A percentile compares a stretch with the other conserved stretches of the same genome.
phyloP scores from a whole-genome alignment of 2,888 invertebrate species.

The Eremobia ochroleuca region DNA sequence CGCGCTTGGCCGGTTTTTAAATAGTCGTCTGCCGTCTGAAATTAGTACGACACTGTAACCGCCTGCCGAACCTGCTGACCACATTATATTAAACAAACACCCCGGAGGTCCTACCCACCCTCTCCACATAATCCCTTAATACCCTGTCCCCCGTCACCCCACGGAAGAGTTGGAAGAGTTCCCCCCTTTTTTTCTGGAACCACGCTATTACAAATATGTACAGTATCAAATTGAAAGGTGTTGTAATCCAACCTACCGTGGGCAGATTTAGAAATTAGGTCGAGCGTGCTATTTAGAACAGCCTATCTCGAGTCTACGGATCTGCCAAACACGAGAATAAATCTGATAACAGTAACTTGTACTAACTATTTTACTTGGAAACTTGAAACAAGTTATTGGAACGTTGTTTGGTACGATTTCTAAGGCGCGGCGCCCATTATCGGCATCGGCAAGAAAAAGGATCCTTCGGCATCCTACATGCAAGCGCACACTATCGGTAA shows the following conservation, averaged over 20 bases:
- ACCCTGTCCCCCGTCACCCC: conserved; percentile 10
- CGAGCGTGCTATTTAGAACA: conserved; percentile 68
- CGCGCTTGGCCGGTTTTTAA: no score
- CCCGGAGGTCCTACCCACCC: conserved; percentile 24
- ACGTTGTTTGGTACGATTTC: conserved; percentile 46
- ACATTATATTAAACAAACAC: conserved; percentile 46
- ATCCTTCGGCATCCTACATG: no score
- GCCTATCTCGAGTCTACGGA: conserved; percentile 56
- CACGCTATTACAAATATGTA: conserved; percentile 52
- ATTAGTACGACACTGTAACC: conserved; percentile 23
- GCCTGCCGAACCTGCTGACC: conserved; percentile 22
- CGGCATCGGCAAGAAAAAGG: no score
- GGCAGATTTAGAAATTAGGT: conserved; percentile 75
- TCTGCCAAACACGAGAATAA: conserved; percentile 62
- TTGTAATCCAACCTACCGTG: conserved; percentile 65
- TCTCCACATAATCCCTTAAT: conserved; percentile 32
- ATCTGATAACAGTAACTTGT: conserved; percentile 64
- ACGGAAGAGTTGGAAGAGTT: conserved; percentile 14
- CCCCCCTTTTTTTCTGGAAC: conserved; percentile 42
- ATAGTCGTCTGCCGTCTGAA: background rate
- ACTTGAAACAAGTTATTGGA: conserved; percentile 48
- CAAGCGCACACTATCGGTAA: no score
- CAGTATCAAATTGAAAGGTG: conserved; percentile 71
- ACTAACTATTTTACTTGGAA: conserved; percentile 45
- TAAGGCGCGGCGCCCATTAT: no score